Evolutionary conservation across 2,797 vertebrate genomes (phyloP).

Genomic region (Myiotriccus ornatus): DNA sequence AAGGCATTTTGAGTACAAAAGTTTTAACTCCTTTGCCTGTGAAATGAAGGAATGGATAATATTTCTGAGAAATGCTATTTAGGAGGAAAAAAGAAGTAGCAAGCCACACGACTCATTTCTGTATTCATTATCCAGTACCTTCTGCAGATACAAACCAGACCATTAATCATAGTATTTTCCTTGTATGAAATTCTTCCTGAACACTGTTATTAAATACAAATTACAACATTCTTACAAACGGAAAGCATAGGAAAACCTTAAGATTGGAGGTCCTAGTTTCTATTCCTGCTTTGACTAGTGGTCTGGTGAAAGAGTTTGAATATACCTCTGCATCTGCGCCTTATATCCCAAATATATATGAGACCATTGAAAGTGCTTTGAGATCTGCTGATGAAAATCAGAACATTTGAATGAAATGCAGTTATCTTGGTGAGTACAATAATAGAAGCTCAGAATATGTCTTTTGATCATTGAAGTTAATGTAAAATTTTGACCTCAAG

Average conservation of each 20-base stretch:
- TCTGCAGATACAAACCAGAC: background rate
- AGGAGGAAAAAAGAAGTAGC: background rate
- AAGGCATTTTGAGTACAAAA: background rate
- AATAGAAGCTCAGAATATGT: background rate
- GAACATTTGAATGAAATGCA: background rate
- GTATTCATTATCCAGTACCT: background rate
- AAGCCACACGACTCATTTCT: background rate
- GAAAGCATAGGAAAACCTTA: background rate
- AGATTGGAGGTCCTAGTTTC: background rate
- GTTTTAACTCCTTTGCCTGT: background rate
- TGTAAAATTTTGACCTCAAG: background rate
- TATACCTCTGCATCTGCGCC: background rate
- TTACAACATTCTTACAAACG: background rate
- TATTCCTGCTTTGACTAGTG: background rate
- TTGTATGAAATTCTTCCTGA: background rate
- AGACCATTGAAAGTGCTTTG: background rate
- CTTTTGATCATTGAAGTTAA: background rate
- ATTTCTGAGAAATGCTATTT: background rate
- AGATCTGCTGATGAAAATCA: background rate
- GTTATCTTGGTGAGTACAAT: background rate
- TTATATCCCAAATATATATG: background rate
- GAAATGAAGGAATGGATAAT: background rate
- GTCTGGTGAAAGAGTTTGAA: background rate
- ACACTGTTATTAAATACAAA: background rate
- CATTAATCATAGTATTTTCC: background rate